Evolutionary conservation across 2,797 vertebrate species (phyloP).

Genomic region (Pempheris klunzingeri): DNA sequence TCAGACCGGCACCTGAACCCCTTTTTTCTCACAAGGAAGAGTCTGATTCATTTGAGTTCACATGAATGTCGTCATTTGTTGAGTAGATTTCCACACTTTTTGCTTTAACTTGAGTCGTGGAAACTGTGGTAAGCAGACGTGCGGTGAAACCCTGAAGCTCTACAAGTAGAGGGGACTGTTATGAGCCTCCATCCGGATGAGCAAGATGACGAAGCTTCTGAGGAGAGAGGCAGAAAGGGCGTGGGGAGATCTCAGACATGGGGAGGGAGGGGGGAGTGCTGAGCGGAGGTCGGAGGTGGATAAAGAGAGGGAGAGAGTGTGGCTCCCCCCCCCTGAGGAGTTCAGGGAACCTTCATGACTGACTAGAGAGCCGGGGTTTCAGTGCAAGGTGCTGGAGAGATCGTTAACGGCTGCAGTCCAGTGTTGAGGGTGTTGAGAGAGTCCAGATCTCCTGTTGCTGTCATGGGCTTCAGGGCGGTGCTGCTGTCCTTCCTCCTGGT

Average conservation of each 20-base stretch:
- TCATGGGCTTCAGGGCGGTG: constrained; percentile 82
- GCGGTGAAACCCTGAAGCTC: constrained; percentile 8
- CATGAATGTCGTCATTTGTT: constrained; percentile 15
- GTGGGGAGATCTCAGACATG: constrained; percentile 50
- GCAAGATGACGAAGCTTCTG: constrained; percentile 70
- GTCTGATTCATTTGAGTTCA: constrained; percentile 27
- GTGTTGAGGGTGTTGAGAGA: constrained; percentile 41
- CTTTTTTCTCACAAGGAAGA: constrained; percentile 10
- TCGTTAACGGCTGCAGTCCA: constrained; percentile 38
- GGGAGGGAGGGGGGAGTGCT: constrained; percentile 29
- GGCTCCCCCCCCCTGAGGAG: constrained; percentile 53
- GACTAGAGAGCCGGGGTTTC: constrained; percentile 48
- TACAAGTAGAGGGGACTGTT: constrained; percentile 8
- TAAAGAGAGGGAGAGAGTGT: constrained; percentile 75
- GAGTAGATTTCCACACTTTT: constrained; percentile 3
- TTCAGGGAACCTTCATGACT: constrained; percentile 66
- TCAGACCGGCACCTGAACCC: constrained; percentile 21
- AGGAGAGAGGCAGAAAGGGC: constrained; percentile 60
- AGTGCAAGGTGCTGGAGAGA: constrained; percentile 43
- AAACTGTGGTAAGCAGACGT: constrained; percentile 22
- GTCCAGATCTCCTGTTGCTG: constrained; percentile 70
- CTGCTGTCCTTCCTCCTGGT: constrained; percentile 84
- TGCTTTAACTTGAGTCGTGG: constrained; percentile 9
- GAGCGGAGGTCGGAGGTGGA: constrained; percentile 58
- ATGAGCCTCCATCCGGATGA: constrained; percentile 32